Evolutionary conservation across 2,888 invertebrate species (phyloP).

Genomic region (Nipponacmea schrenckii): DNA sequence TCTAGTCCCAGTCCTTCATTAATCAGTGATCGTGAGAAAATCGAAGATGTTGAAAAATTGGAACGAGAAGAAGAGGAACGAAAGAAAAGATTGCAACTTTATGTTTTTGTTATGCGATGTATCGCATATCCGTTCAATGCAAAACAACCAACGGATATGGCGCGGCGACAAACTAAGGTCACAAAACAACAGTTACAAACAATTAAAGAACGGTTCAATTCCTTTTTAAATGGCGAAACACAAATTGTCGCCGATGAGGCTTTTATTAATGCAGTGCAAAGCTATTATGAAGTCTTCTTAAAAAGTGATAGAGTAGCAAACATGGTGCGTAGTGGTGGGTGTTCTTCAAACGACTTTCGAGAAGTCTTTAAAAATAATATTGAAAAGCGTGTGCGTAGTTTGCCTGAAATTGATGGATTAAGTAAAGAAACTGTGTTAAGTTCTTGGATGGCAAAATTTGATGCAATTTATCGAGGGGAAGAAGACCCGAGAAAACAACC

Average conservation of each 20-base stretch:
- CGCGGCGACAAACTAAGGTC: slow-evolving; percentile 92
- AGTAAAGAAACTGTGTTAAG: slow-evolving; percentile 99
- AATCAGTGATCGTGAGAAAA: slow-evolving; percentile 81
- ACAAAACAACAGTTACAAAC: slow-evolving; percentile 95
- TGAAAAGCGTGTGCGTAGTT: slow-evolving; percentile 94
- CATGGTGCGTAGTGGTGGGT: slow-evolving; percentile 98
- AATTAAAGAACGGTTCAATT: slow-evolving; percentile 93
- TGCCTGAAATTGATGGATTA: slow-evolving; percentile 98
- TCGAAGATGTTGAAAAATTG: slow-evolving; percentile 79
- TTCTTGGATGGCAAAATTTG: slow-evolving; percentile 98
- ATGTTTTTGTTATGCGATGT: slow-evolving; percentile 97
- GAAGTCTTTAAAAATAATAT: slow-evolving; percentile 98
- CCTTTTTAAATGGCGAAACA: slow-evolving; percentile 96
- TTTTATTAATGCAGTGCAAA: slow-evolving; percentile 98
- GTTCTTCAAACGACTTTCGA: slow-evolving; percentile 97
- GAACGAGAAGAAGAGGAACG: slow-evolving; percentile 96
- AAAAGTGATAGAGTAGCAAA: slow-evolving; percentile 95
- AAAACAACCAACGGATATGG: slow-evolving; percentile 99
- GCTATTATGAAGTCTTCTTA: slow-evolving; percentile 83
- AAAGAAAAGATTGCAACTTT: slow-evolving; percentile 92
- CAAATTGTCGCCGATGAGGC: slow-evolving; percentile 73
- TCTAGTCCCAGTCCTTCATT: slow-evolving; percentile 92
- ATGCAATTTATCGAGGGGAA: slow-evolving; percentile 85
- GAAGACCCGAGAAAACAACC: slow-evolving; percentile 69
- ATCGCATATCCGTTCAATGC: slow-evolving; percentile 99